These are phyloP conservation scores for Cinara cedri DNA, from an alignment of 2,888 invertebrate species.

Conservation along the genomic window DNA sequence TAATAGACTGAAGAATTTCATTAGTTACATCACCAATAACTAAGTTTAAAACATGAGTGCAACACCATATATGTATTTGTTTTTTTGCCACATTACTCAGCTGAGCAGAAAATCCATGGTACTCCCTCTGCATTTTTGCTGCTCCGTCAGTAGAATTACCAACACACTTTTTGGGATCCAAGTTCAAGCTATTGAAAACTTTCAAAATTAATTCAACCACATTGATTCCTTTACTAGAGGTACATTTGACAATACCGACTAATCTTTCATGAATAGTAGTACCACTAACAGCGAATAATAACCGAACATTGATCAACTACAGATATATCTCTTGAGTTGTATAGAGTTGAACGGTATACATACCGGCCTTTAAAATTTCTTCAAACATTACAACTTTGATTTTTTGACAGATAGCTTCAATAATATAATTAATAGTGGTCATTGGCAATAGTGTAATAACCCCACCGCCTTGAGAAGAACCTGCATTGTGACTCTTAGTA, in stretches of 20 bases:
- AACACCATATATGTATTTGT: background rate
- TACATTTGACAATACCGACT: background rate
- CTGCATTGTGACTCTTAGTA: background rate
- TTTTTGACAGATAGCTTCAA: background rate
- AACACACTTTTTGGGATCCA: background rate
- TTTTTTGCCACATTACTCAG: background rate
- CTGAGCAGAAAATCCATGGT: background rate
- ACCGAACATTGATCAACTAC: background rate
- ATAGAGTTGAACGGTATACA: background rate
- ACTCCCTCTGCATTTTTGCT: background rate
- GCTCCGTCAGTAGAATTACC: background rate
- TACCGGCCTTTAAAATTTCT: background rate
- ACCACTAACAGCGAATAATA: background rate
- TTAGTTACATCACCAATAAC: no score
- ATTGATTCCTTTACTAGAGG: background rate
- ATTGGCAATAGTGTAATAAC: background rate
- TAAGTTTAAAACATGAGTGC: no score
- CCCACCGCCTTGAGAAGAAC: background rate
- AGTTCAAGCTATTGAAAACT: background rate
- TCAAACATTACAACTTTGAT: background rate
- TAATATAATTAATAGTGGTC: background rate
- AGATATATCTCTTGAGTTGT: slow-evolving; percentile 3
- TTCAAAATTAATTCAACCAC: background rate
- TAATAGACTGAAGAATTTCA: no score
- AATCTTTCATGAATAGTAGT: slow-evolving; percentile 4